A percentile compares a stretch with the other conserved stretches of the same genome.
Conservation (phyloP, 2,888 invertebrate genomes). For the Branchinecta sandiegonensis region DNA sequence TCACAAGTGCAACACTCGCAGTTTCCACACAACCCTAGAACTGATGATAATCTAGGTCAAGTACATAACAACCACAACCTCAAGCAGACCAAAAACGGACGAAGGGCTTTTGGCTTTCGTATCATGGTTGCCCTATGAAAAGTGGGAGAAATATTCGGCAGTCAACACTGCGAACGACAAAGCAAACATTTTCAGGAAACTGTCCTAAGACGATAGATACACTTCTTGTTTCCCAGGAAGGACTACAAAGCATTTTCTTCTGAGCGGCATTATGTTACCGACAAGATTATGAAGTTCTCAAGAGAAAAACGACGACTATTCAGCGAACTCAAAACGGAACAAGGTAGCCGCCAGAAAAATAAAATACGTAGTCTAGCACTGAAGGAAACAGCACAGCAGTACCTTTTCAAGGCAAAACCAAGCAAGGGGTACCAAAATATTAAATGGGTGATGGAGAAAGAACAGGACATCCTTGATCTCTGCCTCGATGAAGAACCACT, state of each 20-base stretch:
- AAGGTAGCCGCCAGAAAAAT: not conserved
- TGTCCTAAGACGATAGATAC: not conserved
- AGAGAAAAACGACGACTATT: not conserved
- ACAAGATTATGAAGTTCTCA: not conserved
- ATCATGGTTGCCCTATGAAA: not conserved
- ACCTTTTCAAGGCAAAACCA: not conserved
- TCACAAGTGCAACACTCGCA: not conserved
- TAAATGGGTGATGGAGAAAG: not conserved
- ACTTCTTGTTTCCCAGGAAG: not conserved
- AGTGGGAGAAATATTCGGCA: not conserved
- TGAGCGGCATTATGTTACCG: not conserved
- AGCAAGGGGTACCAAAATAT: not conserved
- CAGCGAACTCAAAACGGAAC: not conserved
- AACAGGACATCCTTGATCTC: not conserved
- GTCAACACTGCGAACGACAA: not conserved
- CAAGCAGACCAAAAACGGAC: not conserved
- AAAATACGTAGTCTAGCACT: not conserved
- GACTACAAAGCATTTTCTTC: constrained; percentile 5
- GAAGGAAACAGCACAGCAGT: not conserved
- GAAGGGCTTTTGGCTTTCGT: not conserved
- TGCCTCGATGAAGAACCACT: not conserved
- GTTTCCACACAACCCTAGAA: not conserved
- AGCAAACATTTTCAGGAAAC: not conserved
- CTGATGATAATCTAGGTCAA: not conserved
- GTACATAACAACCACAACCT: not conserved